Percentiles rank a stretch among this genome's conserved stretches.
Evolutionary conservation across 2,113 vertebrate genomes (phyloP).

Genomic region (Acrocephalus kingi): DNA sequence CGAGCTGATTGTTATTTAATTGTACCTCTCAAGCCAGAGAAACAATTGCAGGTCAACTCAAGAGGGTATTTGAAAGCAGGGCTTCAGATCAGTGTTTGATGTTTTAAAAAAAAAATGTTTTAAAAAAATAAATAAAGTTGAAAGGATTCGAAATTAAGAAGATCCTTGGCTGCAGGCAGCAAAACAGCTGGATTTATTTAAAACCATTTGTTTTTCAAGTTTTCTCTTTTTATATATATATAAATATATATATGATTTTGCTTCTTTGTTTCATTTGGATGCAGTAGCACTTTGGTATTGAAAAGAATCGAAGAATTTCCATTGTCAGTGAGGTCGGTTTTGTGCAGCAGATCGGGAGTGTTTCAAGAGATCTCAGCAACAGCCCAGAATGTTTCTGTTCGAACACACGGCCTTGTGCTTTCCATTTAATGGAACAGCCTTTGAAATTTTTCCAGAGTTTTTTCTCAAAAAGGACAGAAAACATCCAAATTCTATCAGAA

Average conservation of each 20-base stretch:
- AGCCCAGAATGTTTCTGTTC: conserved; percentile 18
- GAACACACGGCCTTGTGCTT: not conserved
- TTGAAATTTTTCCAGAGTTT: not conserved
- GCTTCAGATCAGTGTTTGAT: conserved; percentile 82
- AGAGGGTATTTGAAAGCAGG: conserved; percentile 80
- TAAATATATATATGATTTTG: conserved; percentile 56
- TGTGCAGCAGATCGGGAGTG: conserved; percentile 45
- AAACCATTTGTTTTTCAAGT: conserved; percentile 75
- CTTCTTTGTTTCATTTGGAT: conserved; percentile 76
- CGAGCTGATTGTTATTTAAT: conserved; percentile 73
- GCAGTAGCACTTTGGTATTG: conserved; percentile 81
- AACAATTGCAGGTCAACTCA: conserved; percentile 75
- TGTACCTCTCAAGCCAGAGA: conserved; percentile 70
- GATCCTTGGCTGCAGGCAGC: conserved; percentile 84
- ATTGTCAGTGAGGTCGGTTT: conserved; percentile 46
- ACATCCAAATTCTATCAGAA: not conserved
- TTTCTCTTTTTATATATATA: conserved; percentile 24
- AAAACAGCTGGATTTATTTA: conserved; percentile 83
- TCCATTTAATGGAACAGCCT: not conserved
- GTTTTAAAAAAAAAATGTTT: not conserved
- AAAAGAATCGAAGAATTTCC: conserved; percentile 62
- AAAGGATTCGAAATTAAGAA: conserved; percentile 74
- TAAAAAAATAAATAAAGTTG: not conserved
- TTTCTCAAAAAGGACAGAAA: not conserved
- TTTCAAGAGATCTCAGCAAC: conserved; percentile 56